phyloP scores from a whole-genome alignment of 2,797 vertebrate species.

The Gymnoscopelus braueri region DNA sequence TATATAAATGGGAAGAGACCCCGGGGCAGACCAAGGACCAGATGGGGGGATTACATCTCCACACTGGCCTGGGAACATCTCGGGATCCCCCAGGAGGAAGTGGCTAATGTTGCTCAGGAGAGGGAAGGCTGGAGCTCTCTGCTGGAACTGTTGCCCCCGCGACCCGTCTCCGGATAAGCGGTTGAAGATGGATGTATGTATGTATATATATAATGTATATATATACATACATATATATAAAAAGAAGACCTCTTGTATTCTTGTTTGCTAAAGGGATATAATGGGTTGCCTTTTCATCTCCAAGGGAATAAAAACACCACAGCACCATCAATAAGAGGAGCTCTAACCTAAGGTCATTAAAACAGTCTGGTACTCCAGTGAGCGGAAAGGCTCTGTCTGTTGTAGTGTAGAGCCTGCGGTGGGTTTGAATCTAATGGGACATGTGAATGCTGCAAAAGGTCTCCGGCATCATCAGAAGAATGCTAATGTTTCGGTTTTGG shows the following conservation, averaged over 20 bases:
- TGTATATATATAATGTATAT: too few species aligned
- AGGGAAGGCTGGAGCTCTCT: too few species aligned
- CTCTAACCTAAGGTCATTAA: constrained; percentile 30
- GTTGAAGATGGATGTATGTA: too few species aligned
- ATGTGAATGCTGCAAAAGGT: constrained; percentile 35
- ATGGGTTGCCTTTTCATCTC: constrained; percentile 31
- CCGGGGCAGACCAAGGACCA: too few species aligned
- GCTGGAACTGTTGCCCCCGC: too few species aligned
- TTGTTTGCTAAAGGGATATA: constrained; percentile 4
- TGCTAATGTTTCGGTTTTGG: constrained; percentile 39
- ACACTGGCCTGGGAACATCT: too few species aligned
- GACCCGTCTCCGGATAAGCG: too few species aligned
- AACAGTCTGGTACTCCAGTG: not conserved
- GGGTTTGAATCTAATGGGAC: constrained; percentile 39
- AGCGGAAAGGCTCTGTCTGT: constrained; percentile 1
- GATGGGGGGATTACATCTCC: too few species aligned
- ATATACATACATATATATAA: too few species aligned
- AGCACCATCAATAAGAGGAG: constrained; percentile 1
- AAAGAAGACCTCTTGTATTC: not conserved
- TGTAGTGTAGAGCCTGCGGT: constrained; percentile 2
- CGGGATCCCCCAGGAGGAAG: too few species aligned
- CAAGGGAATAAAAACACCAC: not conserved
- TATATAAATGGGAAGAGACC: too few species aligned
- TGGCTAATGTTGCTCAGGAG: too few species aligned
- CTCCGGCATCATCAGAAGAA: constrained; percentile 37